phyloP scores from a whole-genome alignment of 2,113 vertebrate species.

The human (Homo sapiens) region DNA sequence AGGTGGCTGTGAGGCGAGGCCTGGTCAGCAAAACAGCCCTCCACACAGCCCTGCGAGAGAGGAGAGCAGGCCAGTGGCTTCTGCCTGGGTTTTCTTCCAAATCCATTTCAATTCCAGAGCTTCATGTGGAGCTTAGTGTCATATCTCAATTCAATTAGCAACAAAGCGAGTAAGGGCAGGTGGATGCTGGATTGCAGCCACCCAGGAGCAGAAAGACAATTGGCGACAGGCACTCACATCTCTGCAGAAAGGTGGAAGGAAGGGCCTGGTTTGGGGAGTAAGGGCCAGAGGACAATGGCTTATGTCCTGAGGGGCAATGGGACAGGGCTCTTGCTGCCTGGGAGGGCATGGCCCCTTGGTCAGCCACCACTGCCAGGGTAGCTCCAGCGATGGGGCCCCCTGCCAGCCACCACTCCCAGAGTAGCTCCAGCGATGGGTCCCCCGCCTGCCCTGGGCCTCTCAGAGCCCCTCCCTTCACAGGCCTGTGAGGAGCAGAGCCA shows the following conservation, averaged over 20 bases:
- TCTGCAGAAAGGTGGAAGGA: too few relatives aligned
- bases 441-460: not conserved
- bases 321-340: not conserved
- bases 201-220: not conserved
- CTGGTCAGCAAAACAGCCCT: too few relatives aligned
- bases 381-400: too few relatives aligned
- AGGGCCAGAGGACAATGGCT: not conserved
- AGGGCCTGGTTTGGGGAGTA: not conserved
- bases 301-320: not conserved
- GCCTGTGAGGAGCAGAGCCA: too few relatives aligned
- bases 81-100: not conserved
- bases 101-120: not conserved
- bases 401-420: too few relatives aligned
- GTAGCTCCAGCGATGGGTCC: too few relatives aligned
- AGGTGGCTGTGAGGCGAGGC: too few relatives aligned
- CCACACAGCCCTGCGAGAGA: too few relatives aligned
- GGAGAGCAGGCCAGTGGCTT: not conserved
- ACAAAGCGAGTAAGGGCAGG: not conserved
- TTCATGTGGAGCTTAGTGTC: not conserved
- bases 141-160: not conserved
- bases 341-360: not conserved
- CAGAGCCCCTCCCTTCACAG: not conserved
- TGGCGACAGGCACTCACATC: too few relatives aligned
- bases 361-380: too few relatives aligned
- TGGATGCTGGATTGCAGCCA: not conserved